Base-by-base conservation (phyloP, 2,797 vertebrate genomes). In the Champsocephalus gunnari region DNA sequence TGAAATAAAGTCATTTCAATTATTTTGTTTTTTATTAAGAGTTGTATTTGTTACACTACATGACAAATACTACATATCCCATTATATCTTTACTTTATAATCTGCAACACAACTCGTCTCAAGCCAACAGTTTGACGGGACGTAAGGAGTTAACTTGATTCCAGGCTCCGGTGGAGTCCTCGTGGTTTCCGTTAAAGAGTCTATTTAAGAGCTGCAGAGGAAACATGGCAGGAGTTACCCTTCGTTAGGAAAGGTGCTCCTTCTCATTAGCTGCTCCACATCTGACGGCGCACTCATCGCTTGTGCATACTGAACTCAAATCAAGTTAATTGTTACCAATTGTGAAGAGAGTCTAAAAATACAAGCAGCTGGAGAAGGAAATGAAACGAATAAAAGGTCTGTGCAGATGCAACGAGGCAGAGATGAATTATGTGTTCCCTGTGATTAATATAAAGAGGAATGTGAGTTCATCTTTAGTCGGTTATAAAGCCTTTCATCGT, bases 261-360 rank as follows among this genome's bases (percentile, higher is more conserved):
- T 84, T 87, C 83, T 88, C 73, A 84, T 87, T 88, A 89, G 56
- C 58, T 0, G 21, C 66, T 41, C 89, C 87, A 83, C 90, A 91
- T 90, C 82, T 87, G 3, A 84, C 68, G 9, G 24, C 57, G 58
- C 4, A 51, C 72, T 83, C 78, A 9, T 69, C 79, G 77, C 84
- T 88, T 82, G 77, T 79, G 80, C 80, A 88, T 6, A 86, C 80
- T 74, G 68, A 82, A 82, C 83, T 82, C 47, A 85, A 87, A 87
- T 82, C 66, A 89, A 87, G 87, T 83, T 85, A 87, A 90, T 64
- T 80, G 80, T 55, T 71, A 19, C 76, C 84, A 44, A 89, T 75
- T 62, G 70, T 82, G 79, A 72, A 51, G 21, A 1, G 17, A 34
- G 48, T 32, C 77, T 70, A 49, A 56, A 74, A 55, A 75, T 60